Conservation (phyloP, 1,140 invertebrate genomes). For the Gryon sp. region DNA sequence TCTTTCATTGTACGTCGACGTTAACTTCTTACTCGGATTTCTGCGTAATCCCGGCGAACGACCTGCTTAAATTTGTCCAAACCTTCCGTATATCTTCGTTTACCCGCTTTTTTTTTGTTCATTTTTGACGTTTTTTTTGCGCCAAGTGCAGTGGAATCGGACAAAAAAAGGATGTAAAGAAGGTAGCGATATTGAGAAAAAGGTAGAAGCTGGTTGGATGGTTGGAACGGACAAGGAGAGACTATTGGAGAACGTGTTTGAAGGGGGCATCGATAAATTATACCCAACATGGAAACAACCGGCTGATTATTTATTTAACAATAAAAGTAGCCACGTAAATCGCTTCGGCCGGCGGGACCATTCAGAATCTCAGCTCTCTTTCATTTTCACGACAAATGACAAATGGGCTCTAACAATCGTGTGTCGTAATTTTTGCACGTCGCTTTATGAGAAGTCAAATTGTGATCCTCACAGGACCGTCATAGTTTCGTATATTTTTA, state of each 20-base stretch:
- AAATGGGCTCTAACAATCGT: conserved; percentile 61
- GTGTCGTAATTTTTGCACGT: conserved; percentile 17
- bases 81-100: conserved; percentile 36
- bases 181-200: conserved; percentile 44
- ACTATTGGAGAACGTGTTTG: conserved; percentile 59
- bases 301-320: conserved; percentile 68
- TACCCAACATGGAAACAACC: conserved; percentile 64
- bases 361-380: no score
- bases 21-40: conserved; percentile 42
- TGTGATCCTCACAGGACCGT: conserved; percentile 6
- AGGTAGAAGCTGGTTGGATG: conserved; percentile 17
- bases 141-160: conserved; percentile 16
- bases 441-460: conserved; percentile 50
- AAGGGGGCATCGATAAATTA: conserved; percentile 61
- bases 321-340: conserved; percentile 65
- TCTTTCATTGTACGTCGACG: conserved; percentile 42
- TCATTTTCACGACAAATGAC: conserved; percentile 54
- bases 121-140: conserved; percentile 27
- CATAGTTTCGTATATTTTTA: no score
- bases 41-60: conserved; percentile 27
- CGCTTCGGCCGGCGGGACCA: conserved; percentile 36
- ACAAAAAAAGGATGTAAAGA: no score
- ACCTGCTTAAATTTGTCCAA: conserved; percentile 45
- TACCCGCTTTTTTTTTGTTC: no score
- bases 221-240: conserved; percentile 48